Conservation (phyloP, 2,797 vertebrate species). For the Eurystomus glaucurus region DNA sequence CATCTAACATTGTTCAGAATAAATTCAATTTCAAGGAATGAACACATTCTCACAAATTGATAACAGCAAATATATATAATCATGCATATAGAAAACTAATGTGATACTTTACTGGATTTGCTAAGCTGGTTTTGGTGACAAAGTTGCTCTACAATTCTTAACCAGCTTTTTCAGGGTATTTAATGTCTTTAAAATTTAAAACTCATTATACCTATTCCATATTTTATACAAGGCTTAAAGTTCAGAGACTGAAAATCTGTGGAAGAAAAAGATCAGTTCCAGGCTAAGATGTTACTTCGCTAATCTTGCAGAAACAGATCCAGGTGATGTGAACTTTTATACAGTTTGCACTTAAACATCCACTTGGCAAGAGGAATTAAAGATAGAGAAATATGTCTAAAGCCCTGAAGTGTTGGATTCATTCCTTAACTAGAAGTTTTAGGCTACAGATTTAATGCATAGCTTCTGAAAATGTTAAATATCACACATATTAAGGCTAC, state of each 20-base stretch:
- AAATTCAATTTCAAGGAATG: background rate
- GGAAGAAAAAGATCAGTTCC: constrained; percentile 44
- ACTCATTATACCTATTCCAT: constrained; percentile 50
- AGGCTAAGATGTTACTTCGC: constrained; percentile 35
- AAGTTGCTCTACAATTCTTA: background rate
- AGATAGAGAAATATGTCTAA: constrained; percentile 31
- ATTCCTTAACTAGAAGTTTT: constrained; percentile 39
- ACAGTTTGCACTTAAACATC: constrained; percentile 31
- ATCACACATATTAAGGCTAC: constrained; percentile 59
- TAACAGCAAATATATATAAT: constrained; percentile 7
- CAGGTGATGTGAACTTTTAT: constrained; percentile 55
- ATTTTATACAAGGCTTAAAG: constrained; percentile 30
- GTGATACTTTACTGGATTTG: constrained; percentile 24
- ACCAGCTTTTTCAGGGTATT: constrained; percentile 39
- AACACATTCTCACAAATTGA: background rate
- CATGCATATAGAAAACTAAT: background rate
- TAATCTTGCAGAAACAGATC: constrained; percentile 55
- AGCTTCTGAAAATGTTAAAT: constrained; percentile 66
- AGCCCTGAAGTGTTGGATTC: constrained; percentile 18
- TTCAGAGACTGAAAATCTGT: constrained; percentile 39
- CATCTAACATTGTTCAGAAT: background rate
- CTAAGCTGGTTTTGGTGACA: constrained; percentile 22
- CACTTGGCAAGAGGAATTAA: constrained; percentile 37
- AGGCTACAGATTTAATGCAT: constrained; percentile 47
- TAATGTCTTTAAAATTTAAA: constrained; percentile 61